Conservation (phyloP, 2,888 invertebrate species). For the Nyleta sp. region DNA sequence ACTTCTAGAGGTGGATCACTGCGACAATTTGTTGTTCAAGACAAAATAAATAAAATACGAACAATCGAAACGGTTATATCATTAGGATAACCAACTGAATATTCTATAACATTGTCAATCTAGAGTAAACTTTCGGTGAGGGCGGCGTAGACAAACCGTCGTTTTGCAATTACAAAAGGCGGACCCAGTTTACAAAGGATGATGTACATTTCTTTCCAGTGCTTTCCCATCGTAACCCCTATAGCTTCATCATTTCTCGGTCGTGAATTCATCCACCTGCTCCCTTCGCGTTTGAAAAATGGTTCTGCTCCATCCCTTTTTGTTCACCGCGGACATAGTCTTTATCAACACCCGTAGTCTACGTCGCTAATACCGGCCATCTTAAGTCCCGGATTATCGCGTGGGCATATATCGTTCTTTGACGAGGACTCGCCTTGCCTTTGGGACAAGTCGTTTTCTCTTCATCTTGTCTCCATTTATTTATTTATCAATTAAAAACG, state of each 20-base stretch:
- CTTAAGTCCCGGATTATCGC: conserved; percentile 56
- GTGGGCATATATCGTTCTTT: conserved; percentile 37
- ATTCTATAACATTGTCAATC: too few relatives aligned
- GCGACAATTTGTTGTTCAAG: neutral
- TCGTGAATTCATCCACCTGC: conserved; percentile 76
- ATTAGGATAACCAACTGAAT: too few relatives aligned
- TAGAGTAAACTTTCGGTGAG: too few relatives aligned
- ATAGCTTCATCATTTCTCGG: conserved; percentile 67
- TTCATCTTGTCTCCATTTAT: neutral
- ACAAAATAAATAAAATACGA: too few relatives aligned
- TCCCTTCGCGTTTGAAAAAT: conserved; percentile 77
- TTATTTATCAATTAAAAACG: too few relatives aligned
- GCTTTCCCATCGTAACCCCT: conserved; percentile 48
- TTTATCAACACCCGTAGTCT: conserved; percentile 75
- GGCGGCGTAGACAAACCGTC: neutral
- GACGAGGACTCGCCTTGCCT: conserved; percentile 16
- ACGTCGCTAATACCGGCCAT: conserved; percentile 44
- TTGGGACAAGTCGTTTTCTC: neutral
- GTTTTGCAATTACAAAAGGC: conserved; percentile 39
- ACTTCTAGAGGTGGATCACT: conserved; percentile 10
- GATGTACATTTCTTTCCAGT: conserved; percentile 66
- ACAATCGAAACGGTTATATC: too few relatives aligned
- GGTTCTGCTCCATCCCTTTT: conserved; percentile 72
- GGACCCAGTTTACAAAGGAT: conserved; percentile 65
- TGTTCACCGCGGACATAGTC: conserved; percentile 68